phyloP scores from a whole-genome alignment of 1,140 invertebrate species.

The Diuraphis noxia region DNA sequence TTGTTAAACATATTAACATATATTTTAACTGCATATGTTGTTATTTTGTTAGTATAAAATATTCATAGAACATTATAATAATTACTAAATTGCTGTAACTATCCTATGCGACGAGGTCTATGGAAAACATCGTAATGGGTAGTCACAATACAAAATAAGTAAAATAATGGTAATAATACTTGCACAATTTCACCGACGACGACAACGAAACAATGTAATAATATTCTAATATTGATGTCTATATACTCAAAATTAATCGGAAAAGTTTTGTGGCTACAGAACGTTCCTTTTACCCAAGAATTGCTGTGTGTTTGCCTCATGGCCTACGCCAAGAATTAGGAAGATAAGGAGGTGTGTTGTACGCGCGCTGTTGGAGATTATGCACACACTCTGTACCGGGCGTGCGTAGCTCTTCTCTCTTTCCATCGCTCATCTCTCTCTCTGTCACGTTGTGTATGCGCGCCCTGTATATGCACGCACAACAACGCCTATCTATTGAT shows the following conservation, averaged over 20 bases:
- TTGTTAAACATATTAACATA: not conserved
- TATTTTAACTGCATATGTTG: not conserved
- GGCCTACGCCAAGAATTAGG: not conserved
- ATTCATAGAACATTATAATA: no score
- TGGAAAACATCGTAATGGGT: not conserved
- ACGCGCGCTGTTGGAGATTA: not conserved
- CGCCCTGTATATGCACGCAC: not conserved
- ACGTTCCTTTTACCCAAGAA: not conserved
- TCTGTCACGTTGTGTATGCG: not conserved
- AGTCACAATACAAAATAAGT: not conserved
- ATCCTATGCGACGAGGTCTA: not conserved
- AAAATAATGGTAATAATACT: not conserved
- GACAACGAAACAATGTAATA: not conserved
- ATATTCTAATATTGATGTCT: not conserved
- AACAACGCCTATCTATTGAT: constrained; percentile 53
- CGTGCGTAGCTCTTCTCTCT: not conserved
- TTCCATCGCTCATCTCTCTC: no score
- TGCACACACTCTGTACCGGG: not conserved
- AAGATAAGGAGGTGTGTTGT: not conserved
- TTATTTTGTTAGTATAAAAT: no score
- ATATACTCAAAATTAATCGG: not conserved
- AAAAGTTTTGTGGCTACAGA: not conserved
- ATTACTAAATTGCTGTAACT: not conserved
- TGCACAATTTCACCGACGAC: not conserved
- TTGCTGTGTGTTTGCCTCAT: not conserved